These are phyloP conservation scores for Spondyliosoma cantharus DNA, from an alignment of 2,797 vertebrate genomes.

Conservation along the genomic window DNA sequence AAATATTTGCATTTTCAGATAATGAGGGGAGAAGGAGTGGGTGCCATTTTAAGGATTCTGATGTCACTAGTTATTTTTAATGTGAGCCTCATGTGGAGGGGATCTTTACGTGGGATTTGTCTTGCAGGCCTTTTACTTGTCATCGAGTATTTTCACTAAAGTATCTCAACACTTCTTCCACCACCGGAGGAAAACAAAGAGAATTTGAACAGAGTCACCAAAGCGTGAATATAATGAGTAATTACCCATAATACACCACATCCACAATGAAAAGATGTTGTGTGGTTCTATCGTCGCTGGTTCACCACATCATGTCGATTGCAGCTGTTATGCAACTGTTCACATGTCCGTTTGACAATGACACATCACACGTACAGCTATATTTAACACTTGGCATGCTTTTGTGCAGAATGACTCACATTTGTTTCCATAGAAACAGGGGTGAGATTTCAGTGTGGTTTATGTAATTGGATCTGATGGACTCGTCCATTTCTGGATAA, in stretches of 20 bases:
- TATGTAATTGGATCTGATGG: slow-evolving; percentile 68
- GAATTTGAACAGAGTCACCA: not conserved
- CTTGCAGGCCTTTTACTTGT: no score
- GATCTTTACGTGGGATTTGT: no score
- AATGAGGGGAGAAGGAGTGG: no score
- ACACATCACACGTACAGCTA: slow-evolving; percentile 70
- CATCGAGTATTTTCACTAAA: no score
- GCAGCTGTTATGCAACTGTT: slow-evolving; percentile 71
- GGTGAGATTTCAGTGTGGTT: slow-evolving; percentile 62
- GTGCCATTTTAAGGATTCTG: no score
- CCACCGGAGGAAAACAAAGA: not conserved
- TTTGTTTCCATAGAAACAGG: slow-evolving; percentile 79
- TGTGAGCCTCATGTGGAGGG: no score
- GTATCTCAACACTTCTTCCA: no score
- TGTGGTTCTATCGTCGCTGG: not conserved
- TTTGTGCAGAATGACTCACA: slow-evolving; percentile 64
- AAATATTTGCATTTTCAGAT: no score
- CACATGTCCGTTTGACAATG: slow-evolving; percentile 64
- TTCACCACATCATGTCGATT: slow-evolving; percentile 29
- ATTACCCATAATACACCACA: slow-evolving; percentile 19
- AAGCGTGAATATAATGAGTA: not conserved
- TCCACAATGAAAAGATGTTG: slow-evolving; percentile 6
- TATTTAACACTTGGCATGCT: slow-evolving; percentile 70
- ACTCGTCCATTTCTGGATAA: slow-evolving; percentile 61
- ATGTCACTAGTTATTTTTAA: no score